Base-by-base conservation (phyloP, 2,797 vertebrate species). In the Anableps anableps region DNA sequence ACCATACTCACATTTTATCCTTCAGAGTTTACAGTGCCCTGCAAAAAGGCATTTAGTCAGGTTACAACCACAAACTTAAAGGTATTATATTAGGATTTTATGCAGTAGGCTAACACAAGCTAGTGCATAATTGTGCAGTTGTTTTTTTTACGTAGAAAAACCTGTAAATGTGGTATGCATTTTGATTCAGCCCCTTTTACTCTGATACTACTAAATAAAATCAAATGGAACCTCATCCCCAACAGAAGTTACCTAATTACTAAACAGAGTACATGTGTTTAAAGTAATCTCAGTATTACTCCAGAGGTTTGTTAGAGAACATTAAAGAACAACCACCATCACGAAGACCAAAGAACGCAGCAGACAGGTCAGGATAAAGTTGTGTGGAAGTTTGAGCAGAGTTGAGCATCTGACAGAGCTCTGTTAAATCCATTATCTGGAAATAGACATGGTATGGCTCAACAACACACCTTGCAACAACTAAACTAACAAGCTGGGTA, bases 1-100 rank as follows among this genome's bases (percentile, higher is more conserved):
- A 72, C 78, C n/a, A 5, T 45, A 13, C 6, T 80, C 50, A 71
- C n/a, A 31, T 48, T 80, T 81, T 77, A 51, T 72, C 23, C 41
- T 16, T 55, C n/a, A 71, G 53, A 72, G 76, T 81, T 17, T 29
- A 50, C 73, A 43, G 23, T 68, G 64, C 64, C 43, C 19, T 72
- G 62, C 48, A 82, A 82, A 80, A 72, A 43, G 16, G 11, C 38
- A 68, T 68, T 68, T 45, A 47, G 26, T 47, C n/a, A 29, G 41
- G n/a, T 45, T 47, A 9, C 41, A 19, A 19, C 26, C 43, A 17
- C 11, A 47, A 72, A 72, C 43, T 16, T 47, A 0, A n/a, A 29
- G 4, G 26, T 8, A 17, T 29, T 72, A 29, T 72, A 72, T 47
- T 45, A n/a, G 58, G 58, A 60, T 60, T 60, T 29, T 11, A 60